A percentile compares a stretch with the other conserved stretches of the same genome.
Evolutionary conservation across 2,113 vertebrate species (phyloP).

Genomic region (Marmota monax): DNA sequence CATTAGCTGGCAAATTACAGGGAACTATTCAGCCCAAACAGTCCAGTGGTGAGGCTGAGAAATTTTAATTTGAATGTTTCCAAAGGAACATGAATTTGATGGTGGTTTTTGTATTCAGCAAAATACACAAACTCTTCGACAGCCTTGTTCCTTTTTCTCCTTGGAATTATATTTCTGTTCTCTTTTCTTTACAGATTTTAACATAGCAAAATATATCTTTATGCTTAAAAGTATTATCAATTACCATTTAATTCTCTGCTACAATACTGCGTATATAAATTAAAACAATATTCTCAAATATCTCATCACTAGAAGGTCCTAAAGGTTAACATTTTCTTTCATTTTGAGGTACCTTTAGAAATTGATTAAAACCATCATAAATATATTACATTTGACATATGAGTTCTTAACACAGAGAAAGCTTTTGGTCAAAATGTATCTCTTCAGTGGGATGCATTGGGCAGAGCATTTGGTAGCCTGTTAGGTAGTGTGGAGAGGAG

Average conservation of each 20-base stretch:
- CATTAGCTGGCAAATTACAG: neutral
- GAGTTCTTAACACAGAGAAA: neutral
- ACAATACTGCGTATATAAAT: neutral
- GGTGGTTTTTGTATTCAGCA: neutral
- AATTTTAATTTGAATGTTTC: neutral
- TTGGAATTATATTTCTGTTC: neutral
- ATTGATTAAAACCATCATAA: neutral
- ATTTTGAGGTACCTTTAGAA: neutral
- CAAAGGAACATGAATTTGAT: neutral
- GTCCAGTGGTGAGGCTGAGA: neutral
- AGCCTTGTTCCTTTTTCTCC: neutral
- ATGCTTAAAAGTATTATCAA: neutral
- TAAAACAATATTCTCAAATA: neutral
- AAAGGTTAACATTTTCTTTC: neutral
- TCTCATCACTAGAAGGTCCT: neutral
- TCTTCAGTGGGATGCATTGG: neutral
- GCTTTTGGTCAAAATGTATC: neutral
- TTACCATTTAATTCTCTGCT: neutral
- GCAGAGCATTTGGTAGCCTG: neutral
- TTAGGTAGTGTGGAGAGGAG: accelerated
- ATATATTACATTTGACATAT: neutral
- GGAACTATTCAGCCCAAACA: neutral
- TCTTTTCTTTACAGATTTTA: neutral
- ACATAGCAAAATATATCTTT: neutral
- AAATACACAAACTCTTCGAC: neutral